Evolutionary conservation across 2,888 invertebrate species (phyloP).

Genomic region (Clostera curtula): DNA sequence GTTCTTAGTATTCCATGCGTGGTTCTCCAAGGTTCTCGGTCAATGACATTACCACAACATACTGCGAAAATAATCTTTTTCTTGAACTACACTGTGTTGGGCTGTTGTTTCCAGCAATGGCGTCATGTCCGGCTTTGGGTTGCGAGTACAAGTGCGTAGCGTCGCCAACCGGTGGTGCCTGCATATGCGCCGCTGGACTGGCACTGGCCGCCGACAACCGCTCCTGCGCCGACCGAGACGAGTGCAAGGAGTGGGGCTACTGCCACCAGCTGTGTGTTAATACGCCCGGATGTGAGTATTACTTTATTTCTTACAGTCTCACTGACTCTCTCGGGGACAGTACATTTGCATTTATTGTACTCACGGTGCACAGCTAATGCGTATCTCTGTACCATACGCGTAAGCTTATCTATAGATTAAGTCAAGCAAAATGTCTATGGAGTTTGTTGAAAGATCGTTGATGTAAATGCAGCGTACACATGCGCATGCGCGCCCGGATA

Average conservation of each 20-base stretch:
- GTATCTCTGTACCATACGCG: too few relatives aligned
- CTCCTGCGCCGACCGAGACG: slow-evolving; percentile 93
- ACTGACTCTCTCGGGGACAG: too few relatives aligned
- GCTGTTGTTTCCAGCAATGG: slow-evolving; percentile 83
- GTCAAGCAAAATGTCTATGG: background rate
- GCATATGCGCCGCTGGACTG: slow-evolving; percentile 91
- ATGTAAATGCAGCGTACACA: slow-evolving; percentile 73
- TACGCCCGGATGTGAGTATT: slow-evolving; percentile 78
- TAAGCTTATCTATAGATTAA: too few relatives aligned
- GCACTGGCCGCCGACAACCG: slow-evolving; percentile 87
- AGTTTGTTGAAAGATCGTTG: too few relatives aligned
- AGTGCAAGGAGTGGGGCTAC: slow-evolving; percentile 93
- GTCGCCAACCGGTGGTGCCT: slow-evolving; percentile 91
- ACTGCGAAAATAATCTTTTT: too few relatives aligned
- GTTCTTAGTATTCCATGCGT: background rate
- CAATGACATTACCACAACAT: too few relatives aligned
- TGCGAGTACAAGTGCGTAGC: slow-evolving; percentile 95
- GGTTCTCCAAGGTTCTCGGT: too few relatives aligned
- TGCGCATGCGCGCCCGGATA: slow-evolving; percentile 91
- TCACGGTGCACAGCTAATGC: too few relatives aligned
- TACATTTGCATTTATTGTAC: too few relatives aligned
- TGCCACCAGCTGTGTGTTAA: slow-evolving; percentile 97
- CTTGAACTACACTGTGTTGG: too few relatives aligned
- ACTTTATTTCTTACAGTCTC: background rate
- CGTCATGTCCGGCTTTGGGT: slow-evolving; percentile 87